phyloP scores from a whole-genome alignment of 2,797 vertebrate genomes.

The Eospalax fontanierii region DNA sequence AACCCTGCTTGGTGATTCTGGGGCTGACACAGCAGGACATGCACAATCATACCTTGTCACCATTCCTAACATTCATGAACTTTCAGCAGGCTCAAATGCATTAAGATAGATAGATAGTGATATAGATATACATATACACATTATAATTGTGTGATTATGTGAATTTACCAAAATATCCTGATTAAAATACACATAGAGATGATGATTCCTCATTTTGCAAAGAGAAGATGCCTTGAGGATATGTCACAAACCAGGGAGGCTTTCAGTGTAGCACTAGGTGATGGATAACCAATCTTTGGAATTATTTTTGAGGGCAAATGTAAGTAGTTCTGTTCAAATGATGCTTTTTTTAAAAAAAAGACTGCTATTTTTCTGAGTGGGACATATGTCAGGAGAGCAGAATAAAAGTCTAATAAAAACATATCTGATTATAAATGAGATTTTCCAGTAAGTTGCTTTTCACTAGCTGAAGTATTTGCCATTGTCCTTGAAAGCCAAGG shows the following conservation, averaged over 20 bases:
- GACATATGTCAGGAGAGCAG: conserved; percentile 76
- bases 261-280: conserved; percentile 55
- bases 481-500: conserved; percentile 82
- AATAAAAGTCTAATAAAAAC: conserved; percentile 85
- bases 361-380: conserved; percentile 79
- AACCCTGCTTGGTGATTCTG: background rate
- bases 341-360: conserved; percentile 74
- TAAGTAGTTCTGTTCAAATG: conserved; percentile 76
- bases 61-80: background rate
- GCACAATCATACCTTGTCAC: background rate
- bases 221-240: conserved; percentile 56
- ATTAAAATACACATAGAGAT: conserved; percentile 61
- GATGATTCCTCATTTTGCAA: conserved; percentile 54
- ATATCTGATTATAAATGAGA: conserved; percentile 85
- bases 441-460: conserved; percentile 85
- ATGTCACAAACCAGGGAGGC: conserved; percentile 56
- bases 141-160: background rate
- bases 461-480: conserved; percentile 73
- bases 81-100: conserved; percentile 47
- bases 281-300: conserved; percentile 73
- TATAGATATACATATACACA: background rate
- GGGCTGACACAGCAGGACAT: background rate
- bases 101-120: conserved; percentile 35
- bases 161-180: conserved; percentile 16
- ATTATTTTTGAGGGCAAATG: conserved; percentile 80